Base-by-base conservation (phyloP, 2,888 invertebrate genomes). In the Mimas tiliae region DNA sequence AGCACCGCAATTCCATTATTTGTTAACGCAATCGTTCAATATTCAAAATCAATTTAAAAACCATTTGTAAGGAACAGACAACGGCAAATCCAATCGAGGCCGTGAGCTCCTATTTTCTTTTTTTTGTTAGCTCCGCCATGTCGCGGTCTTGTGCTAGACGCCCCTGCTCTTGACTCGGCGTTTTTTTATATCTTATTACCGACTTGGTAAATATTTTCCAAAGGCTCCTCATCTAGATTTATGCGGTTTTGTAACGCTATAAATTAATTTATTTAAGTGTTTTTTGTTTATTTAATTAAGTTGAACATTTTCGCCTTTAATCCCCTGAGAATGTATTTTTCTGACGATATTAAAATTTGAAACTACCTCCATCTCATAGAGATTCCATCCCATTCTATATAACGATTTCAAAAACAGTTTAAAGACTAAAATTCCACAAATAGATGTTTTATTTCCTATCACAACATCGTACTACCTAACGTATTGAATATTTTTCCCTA, bases 41-140 rank as follows among this genome's bases (percentile, higher is more conserved):
- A 88, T 89, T 87, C 86, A 88, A 87, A 92, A 92, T 90, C 92
- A 90, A 93, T 92, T 91, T 89, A 86, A 89, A 91, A 90, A 82
- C 89, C 87, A 91, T 91, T 93, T 91, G 91, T 89, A 88, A 88
- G 87, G 88, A 87, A 90, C 91, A 91, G 91, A 93, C 90, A 92
- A 89, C 88, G 86, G 88, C 85, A 89, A 92, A 92, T 91, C 87
- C 89, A 93, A 92, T 91, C 89, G 88, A 84, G 85, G 85, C 75
- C 74, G 82, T 81, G 84, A 84, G 85, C 86, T 87, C 80, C 86
- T 85, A 88, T 91, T 91, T 90, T 86, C 83, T 78, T 84, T 77
- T 86, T 87, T 89, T 87, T 86, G 83, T 83, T 87, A 90, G 84
- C 83, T 81, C 87, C 87, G 84, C 80, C 89, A 88, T 90, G 90